A percentile compares a stretch with the other conserved stretches of the same genome.
phyloP scores from a whole-genome alignment of 2,797 vertebrate genomes.

The Rachycentron canadum region DNA sequence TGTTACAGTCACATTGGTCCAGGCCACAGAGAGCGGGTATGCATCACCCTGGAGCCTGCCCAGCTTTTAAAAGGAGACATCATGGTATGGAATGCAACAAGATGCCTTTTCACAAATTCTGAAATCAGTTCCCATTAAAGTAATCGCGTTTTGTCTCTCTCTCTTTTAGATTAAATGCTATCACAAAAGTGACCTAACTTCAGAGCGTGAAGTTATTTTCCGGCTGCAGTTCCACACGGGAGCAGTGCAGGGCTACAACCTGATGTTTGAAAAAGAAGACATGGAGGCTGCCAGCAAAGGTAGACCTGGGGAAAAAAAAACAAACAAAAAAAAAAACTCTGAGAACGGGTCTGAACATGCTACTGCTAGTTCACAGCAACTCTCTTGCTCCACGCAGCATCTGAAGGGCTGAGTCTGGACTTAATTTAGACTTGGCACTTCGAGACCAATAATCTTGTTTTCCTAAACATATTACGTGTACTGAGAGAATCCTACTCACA shows the following conservation, averaged over 20 bases:
- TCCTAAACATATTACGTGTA: conserved; percentile 55
- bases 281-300: conserved; percentile 93
- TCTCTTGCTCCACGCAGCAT: conserved; percentile 37
- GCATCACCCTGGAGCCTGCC: conserved; percentile 91
- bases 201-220: conserved; percentile 91
- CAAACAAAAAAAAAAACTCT: neutral
- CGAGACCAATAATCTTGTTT: conserved; percentile 63
- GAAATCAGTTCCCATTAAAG: neutral
- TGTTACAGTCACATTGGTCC: conserved; percentile 85
- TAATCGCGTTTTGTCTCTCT: conserved; percentile 5
- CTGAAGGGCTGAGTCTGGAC: conserved; percentile 54
- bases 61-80: conserved; percentile 97
- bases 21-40: conserved; percentile 88
- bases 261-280: conserved; percentile 93
- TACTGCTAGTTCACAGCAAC: conserved; percentile 27
- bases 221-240: conserved; percentile 97
- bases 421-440: conserved; percentile 60
- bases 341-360: conserved; percentile 59
- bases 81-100: conserved; percentile 87
- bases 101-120: neutral
- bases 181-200: conserved; percentile 88
- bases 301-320: conserved; percentile 60
- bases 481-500: conserved; percentile 35
- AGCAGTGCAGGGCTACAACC: conserved; percentile 88
- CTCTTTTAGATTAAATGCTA: conserved; percentile 93